These are phyloP conservation scores for Malacoraja senta DNA, from an alignment of 2,797 vertebrate species.

Conservation along the genomic window DNA sequence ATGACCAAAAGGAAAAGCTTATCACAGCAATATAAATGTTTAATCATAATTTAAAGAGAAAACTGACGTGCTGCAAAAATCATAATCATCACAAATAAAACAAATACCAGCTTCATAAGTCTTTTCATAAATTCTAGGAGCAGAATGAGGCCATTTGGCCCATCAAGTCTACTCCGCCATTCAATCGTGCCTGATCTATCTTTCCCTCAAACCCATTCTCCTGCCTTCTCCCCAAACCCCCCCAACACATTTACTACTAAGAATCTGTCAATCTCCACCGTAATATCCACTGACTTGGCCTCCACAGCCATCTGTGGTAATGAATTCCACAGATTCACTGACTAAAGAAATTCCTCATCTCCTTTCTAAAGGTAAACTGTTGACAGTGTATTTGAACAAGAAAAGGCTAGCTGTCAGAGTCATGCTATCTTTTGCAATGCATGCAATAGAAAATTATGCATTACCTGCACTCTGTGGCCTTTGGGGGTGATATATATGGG, in stretches of 20 bases:
- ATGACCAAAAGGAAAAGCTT: background rate
- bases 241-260: too few relatives aligned
- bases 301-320: too few relatives aligned
- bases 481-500: constrained; percentile 80
- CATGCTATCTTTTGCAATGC: background rate
- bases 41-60: background rate
- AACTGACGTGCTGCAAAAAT: background rate
- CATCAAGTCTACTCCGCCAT: too few relatives aligned
- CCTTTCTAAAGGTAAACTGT: background rate
- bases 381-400: constrained; percentile 32
- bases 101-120: background rate
- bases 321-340: too few relatives aligned
- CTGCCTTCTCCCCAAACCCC: too few relatives aligned
- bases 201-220: too few relatives aligned
- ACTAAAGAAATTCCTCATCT: too few relatives aligned
- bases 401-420: background rate
- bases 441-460: constrained; percentile 17
- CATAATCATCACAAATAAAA: background rate
- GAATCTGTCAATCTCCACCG: too few relatives aligned
- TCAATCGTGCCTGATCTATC: too few relatives aligned
- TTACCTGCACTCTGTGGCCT: constrained; percentile 87
- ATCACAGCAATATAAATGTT: background rate
- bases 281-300: too few relatives aligned
- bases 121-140: too few relatives aligned
- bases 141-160: too few relatives aligned